Conservation (phyloP, 2,888 invertebrate genomes). For the Brenthis ino region DNA sequence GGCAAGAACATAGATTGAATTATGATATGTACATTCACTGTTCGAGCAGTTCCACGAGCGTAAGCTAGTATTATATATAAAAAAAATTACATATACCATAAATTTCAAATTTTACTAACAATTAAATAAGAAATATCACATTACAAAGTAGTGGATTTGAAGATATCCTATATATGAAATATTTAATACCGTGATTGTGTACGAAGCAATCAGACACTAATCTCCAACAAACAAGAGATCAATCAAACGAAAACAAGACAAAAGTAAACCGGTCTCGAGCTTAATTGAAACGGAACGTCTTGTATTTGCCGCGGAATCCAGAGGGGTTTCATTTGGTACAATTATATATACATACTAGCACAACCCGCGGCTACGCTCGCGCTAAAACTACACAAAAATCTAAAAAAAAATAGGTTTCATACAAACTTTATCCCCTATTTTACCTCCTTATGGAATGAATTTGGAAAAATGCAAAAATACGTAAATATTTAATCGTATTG, state of each 20-base stretch:
- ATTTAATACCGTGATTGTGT: conserved; percentile 22
- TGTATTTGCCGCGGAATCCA: conserved; percentile 41
- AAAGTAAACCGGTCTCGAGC: conserved; percentile 40
- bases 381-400: no score
- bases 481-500: no score
- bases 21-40: no score
- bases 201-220: conserved; percentile 34
- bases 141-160: neutral
- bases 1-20: no score
- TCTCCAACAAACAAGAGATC: conserved; percentile 51
- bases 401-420: no score
- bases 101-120: neutral
- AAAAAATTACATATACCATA: no score
- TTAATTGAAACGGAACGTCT: conserved; percentile 51
- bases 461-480: no score
- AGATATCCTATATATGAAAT: neutral
- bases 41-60: no score
- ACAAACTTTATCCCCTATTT: no score
- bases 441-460: no score
- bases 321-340: conserved; percentile 31
- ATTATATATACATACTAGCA: conserved; percentile 2
- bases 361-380: no score
- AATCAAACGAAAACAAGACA: conserved; percentile 46
- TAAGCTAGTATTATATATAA: no score
- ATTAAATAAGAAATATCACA: neutral